Evolutionary conservation across 2,888 invertebrate genomes (phyloP).

Genomic region (Oeneis ivallda): DNA sequence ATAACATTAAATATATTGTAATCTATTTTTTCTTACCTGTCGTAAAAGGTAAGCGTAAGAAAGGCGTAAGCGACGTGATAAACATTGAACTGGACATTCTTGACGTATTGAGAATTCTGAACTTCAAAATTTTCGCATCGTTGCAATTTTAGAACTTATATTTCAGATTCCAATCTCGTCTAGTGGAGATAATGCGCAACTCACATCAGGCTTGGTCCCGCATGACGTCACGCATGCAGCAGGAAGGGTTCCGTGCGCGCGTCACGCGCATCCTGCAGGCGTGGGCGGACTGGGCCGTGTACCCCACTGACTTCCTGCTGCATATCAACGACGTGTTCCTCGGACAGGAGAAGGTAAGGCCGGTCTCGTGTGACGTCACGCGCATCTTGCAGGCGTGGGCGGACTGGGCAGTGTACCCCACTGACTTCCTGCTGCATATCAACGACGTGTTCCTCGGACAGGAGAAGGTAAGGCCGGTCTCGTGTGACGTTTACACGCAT

Average conservation of each 20-base stretch:
- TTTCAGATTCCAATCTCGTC: slow-evolving; percentile 89
- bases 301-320: slow-evolving; percentile 94
- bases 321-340: slow-evolving; percentile 94
- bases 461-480: too few relatives aligned
- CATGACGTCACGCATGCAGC: slow-evolving; percentile 90
- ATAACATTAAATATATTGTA: too few relatives aligned
- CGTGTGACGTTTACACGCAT: too few relatives aligned
- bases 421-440: too few relatives aligned
- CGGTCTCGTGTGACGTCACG: background rate
- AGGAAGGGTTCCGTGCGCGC: slow-evolving; percentile 97
- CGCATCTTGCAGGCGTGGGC: too few relatives aligned
- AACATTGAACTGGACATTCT: too few relatives aligned
- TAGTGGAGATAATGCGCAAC: slow-evolving; percentile 68
- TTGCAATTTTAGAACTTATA: background rate
- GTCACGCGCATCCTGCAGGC: slow-evolving; percentile 95
- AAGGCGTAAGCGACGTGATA: too few relatives aligned
- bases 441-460: too few relatives aligned
- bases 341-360: slow-evolving; percentile 80
- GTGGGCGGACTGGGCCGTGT: slow-evolving; percentile 99
- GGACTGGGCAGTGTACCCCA: too few relatives aligned
- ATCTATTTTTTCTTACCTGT: too few relatives aligned
- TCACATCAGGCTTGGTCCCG: slow-evolving; percentile 89
- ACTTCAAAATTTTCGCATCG: background rate
- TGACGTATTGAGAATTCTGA: too few relatives aligned
- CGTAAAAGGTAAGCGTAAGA: too few relatives aligned